Conservation (phyloP, 2,888 invertebrate genomes). For the Temnothorax unifasciatus region DNA sequence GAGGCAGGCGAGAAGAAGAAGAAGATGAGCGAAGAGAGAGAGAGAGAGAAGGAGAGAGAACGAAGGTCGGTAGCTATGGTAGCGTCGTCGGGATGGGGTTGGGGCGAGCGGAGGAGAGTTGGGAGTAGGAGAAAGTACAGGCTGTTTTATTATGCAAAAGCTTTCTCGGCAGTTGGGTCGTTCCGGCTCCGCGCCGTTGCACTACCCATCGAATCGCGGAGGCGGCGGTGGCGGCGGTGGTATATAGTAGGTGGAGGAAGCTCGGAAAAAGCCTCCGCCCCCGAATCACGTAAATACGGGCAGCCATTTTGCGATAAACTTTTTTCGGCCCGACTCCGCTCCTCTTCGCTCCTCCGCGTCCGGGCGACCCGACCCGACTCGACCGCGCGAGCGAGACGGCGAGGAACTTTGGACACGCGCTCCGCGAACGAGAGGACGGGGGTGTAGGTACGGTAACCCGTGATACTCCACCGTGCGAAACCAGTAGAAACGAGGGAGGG, state of each 20-base stretch:
- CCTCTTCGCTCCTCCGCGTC: conserved; percentile 58
- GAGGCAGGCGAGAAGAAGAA: conserved; percentile 15
- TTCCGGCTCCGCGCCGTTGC: conserved; percentile 82
- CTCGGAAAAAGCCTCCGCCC: conserved; percentile 79
- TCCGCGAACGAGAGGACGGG: conserved; percentile 76
- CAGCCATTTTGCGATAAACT: conserved; percentile 84
- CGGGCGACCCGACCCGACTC: conserved; percentile 5
- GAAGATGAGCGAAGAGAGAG: conserved; percentile 25
- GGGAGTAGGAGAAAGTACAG: conserved; percentile 78
- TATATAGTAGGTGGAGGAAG: conserved; percentile 69
- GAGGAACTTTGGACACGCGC: conserved; percentile 83
- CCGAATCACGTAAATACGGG: conserved; percentile 86
- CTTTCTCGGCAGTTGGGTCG: conserved; percentile 85
- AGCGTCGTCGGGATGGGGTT: conserved; percentile 59
- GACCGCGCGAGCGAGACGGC: conserved; percentile 56
- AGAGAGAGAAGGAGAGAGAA: conserved; percentile 29
- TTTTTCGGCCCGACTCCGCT: conserved; percentile 72
- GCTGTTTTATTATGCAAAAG: conserved; percentile 86
- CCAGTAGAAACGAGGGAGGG: conserved; percentile 61
- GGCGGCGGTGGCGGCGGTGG: conserved; percentile 42
- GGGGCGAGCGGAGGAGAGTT: conserved; percentile 39
- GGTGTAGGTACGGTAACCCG: conserved; percentile 66
- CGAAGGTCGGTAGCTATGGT: conserved; percentile 69
- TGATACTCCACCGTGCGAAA: conserved; percentile 72
- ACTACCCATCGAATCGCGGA: conserved; percentile 71